A percentile compares a stretch with the other conserved stretches of the same genome.
Conservation (phyloP, 2,113 vertebrate genomes). For the Stigmatopora nigra region DNA sequence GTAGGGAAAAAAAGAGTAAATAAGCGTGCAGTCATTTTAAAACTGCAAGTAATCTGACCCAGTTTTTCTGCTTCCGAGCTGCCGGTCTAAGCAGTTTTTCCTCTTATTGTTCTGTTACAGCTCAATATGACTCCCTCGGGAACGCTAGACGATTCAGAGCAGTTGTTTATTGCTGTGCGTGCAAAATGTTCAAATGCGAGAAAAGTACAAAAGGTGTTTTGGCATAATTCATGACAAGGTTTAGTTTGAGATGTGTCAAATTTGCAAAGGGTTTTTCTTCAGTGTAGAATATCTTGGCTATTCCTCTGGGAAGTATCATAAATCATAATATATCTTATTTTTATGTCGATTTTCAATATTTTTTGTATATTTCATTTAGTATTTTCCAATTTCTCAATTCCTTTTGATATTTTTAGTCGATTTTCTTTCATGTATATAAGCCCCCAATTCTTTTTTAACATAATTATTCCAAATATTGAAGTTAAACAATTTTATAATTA, state of each 20-base stretch:
- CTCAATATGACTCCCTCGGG: constrained; percentile 22
- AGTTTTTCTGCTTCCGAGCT: constrained; percentile 26
- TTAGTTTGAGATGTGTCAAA: not conserved
- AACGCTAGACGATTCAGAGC: constrained; percentile 20
- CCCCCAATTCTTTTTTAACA: too few relatives aligned
- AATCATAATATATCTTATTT: too few relatives aligned
- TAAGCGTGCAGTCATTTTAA: constrained; percentile 19
- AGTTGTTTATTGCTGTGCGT: constrained; percentile 30
- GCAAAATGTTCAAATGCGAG: not conserved
- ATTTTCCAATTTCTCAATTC: too few relatives aligned
- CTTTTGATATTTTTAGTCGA: too few relatives aligned
- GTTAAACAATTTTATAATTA: too few relatives aligned
- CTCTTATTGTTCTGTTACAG: constrained; percentile 24
- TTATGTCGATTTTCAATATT: too few relatives aligned
- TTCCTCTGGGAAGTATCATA: too few relatives aligned
- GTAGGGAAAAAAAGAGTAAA: constrained; percentile 27
- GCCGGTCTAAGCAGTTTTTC: constrained; percentile 30
- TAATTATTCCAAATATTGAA: too few relatives aligned
- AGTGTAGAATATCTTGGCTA: too few relatives aligned
- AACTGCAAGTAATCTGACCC: constrained; percentile 51
- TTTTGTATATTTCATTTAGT: too few relatives aligned
- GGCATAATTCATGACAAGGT: not conserved
- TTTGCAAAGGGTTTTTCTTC: too few relatives aligned
- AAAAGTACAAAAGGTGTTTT: not conserved
- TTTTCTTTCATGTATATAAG: too few relatives aligned